A percentile compares a stretch with the other conserved stretches of the same genome.
Evolutionary conservation across 2,888 invertebrate genomes (phyloP).

Genomic region (Melieria picta): DNA sequence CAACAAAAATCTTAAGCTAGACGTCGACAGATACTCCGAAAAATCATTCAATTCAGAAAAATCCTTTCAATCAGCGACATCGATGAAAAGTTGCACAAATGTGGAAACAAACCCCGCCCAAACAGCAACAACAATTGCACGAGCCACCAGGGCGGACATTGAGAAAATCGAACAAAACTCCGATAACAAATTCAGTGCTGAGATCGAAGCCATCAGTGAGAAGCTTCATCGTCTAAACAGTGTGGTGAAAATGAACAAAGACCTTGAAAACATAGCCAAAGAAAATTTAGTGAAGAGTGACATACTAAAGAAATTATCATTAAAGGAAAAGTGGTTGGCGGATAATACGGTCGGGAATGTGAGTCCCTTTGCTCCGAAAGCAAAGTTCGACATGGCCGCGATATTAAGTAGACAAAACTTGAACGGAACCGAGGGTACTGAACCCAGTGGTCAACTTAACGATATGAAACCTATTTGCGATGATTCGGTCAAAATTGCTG

Average conservation of each 20-base stretch:
- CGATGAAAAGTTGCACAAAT: conserved; percentile 37
- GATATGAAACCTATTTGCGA: conserved; percentile 6
- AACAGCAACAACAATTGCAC: not conserved
- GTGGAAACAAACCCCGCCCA: conserved; percentile 30
- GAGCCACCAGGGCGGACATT: conserved; percentile 51
- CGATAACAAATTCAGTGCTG: conserved; percentile 57
- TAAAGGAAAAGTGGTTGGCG: conserved; percentile 66
- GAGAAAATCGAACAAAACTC: conserved; percentile 62
- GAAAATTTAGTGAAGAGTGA: conserved; percentile 64
- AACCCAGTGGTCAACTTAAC: not conserved
- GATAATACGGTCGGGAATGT: conserved; percentile 50
- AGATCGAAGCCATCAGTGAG: conserved; percentile 64
- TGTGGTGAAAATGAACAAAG: conserved; percentile 64
- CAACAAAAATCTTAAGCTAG: conserved; percentile 15
- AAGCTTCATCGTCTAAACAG: conserved; percentile 64
- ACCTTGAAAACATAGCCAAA: conserved; percentile 62
- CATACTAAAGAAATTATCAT: conserved; percentile 62
- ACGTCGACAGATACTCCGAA: conserved; percentile 36
- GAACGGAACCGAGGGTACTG: not conserved
- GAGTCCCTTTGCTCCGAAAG: conserved; percentile 43
- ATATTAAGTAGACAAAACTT: conserved; percentile 35
- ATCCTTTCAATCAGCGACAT: conserved; percentile 53
- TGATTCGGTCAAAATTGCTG: not conserved
- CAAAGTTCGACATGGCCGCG: conserved; percentile 52
- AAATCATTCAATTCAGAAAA: conserved; percentile 49